Percentiles rank a stretch among this genome's conserved stretches.
phyloP scores from a whole-genome alignment of 2,888 invertebrate species.

The Apamea monoglypha region DNA sequence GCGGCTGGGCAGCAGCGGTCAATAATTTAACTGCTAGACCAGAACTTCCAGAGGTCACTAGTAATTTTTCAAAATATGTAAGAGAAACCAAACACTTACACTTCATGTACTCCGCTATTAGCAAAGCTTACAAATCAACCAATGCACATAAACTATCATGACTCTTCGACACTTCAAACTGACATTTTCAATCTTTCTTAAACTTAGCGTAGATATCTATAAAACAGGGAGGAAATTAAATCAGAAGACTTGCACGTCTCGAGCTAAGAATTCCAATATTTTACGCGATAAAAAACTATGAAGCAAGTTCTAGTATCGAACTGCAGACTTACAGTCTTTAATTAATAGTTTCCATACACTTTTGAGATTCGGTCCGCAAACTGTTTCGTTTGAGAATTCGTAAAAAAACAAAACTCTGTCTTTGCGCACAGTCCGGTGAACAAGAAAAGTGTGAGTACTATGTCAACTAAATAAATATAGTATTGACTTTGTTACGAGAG shows the following conservation, averaged over 20 bases:
- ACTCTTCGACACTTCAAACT: constrained; percentile 44
- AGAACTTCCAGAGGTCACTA: not conserved
- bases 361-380: constrained; percentile 3
- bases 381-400: constrained; percentile 5
- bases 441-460: not conserved
- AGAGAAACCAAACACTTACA: not conserved
- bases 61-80: not conserved
- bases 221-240: constrained; percentile 73
- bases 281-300: constrained; percentile 59
- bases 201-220: constrained; percentile 52
- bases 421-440: not conserved
- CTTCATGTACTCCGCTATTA: not conserved
- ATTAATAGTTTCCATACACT: constrained; percentile 57
- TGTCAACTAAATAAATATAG: not conserved
- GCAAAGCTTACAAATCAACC: constrained; percentile 4
- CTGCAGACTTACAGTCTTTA: constrained; percentile 51
- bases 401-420: not conserved
- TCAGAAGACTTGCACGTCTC: constrained; percentile 60
- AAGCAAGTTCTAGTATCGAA: constrained; percentile 54
- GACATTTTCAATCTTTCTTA: constrained; percentile 63
- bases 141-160: not conserved
- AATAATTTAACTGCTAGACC: too few relatives aligned
- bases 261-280: constrained; percentile 72
- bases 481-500: not conserved
- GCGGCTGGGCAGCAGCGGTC: too few relatives aligned